Base-by-base conservation (phyloP, 2,888 invertebrate species). In the Drosophila tripunctata region DNA sequence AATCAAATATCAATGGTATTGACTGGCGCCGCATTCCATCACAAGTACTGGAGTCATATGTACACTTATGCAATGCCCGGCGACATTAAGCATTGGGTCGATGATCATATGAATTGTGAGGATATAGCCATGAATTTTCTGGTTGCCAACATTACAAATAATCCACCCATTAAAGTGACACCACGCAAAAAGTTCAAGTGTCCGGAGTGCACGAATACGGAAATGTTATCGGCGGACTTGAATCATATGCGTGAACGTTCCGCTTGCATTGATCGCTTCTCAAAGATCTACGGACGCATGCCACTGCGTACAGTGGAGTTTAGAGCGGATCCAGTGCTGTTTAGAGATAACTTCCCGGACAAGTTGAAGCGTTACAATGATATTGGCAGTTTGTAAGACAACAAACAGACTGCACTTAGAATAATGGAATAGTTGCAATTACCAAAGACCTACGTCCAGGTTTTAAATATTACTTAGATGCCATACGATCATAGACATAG, bases 71-170 rank as follows among this genome's bases (percentile, higher is more conserved):
- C 94, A 38, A 95, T 99, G 95, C 97, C 98, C 0, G 93, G 94
- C 0, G 94, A 95, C 81, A 95, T 98, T 38, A 95, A 95, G 63
- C 93, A 94, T 54, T 98, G 97, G 96, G 98, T 98, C 0, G 98
- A 99, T 90, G 95, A 96, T 12, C 96, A 96, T 89, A 98, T 98
- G 96, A 99, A 99, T 92, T 99, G 98, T 90, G 99, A 99, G 91
- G 98, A 99, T 89, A 98, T 99, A 78, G 98, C 98, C 1, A 98
- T 99, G 97, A 99, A 99, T 92, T 99, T 98, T 92, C 93, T 99
- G 3, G 96, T 99, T 24, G 96, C 98, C 2, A 98, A 98, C 90
- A 92, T 96, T 14, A 98, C 98, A 0, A 96, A 96, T 78, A 98
- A 98, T 92, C 95, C 98, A 1, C 98, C 98, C 0, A 97, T 99